A percentile compares a stretch with the other conserved stretches of the same genome.
phyloP scores from a whole-genome alignment of 2,888 invertebrate species.

The Prenolepis imparis region DNA sequence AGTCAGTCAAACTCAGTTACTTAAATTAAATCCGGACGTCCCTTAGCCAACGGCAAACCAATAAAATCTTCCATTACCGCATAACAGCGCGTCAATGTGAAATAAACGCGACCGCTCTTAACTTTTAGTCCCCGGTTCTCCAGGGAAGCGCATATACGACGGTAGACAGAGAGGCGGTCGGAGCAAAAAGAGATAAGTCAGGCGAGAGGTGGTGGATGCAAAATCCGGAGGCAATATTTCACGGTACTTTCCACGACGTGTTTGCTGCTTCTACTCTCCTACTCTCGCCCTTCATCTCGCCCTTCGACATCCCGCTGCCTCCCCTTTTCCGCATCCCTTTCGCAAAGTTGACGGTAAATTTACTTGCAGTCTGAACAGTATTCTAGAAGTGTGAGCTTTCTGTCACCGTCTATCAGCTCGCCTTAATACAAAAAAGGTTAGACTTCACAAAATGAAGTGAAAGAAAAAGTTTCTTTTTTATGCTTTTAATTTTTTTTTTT shows the following conservation, averaged over 20 bases:
- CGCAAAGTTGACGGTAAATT: constrained; percentile 40
- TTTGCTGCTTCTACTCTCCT: constrained; percentile 15
- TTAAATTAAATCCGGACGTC: constrained; percentile 50
- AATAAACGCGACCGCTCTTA: constrained; percentile 74
- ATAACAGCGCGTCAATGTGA: constrained; percentile 72
- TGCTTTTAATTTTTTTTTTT: too few relatives aligned
- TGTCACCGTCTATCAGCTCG: constrained; percentile 15
- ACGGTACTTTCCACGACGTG: constrained; percentile 57
- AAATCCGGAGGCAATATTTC: constrained; percentile 77
- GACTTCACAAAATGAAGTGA: background rate
- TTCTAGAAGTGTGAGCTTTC: constrained; percentile 13
- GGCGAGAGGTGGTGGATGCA: constrained; percentile 71
- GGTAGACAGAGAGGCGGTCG: constrained; percentile 56
- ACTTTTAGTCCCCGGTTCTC: constrained; percentile 72
- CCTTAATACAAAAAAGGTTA: background rate
- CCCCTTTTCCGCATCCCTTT: constrained; percentile 27
- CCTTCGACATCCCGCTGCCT: background rate
- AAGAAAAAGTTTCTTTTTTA: background rate
- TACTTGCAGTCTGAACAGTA: constrained; percentile 31
- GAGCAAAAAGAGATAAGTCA: constrained; percentile 57
- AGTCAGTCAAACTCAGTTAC: constrained; percentile 53
- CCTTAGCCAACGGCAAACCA: constrained; percentile 35
- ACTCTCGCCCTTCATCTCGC: constrained; percentile 7
- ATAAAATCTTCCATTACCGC: constrained; percentile 54
- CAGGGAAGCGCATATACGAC: constrained; percentile 38